Conservation (phyloP, 2,797 vertebrate genomes). For the Hyperoplus immaculatus region DNA sequence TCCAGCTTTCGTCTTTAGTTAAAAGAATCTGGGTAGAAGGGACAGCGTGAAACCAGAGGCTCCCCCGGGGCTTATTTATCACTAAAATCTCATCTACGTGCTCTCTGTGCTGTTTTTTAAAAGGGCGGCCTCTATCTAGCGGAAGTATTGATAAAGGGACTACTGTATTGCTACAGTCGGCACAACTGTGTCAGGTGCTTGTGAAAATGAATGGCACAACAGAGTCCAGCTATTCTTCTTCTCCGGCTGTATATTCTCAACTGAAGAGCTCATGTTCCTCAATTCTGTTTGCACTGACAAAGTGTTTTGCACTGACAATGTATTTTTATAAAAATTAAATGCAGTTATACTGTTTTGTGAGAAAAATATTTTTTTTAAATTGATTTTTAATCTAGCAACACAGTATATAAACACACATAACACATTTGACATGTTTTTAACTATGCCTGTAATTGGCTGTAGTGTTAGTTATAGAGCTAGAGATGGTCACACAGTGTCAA, state of each 20-base stretch:
- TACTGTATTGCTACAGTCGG: conserved; percentile 59
- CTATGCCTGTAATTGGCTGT: not conserved
- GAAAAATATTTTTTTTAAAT: not conserved
- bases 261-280: conserved; percentile 9
- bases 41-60: conserved; percentile 68
- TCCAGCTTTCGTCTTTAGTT: conserved; percentile 78
- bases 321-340: not conserved
- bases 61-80: conserved; percentile 73
- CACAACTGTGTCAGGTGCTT: conserved; percentile 62
- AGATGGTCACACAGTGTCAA: not conserved
- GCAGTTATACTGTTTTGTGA: not conserved
- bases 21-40: conserved; percentile 57
- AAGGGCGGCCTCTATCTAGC: conserved; percentile 70
- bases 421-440: not conserved
- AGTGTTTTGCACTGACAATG: not conserved
- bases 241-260: conserved; percentile 1
- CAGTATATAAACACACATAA: not conserved
- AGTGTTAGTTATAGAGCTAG: not conserved
- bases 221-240: conserved; percentile 24
- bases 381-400: not conserved
- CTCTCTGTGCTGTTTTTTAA: conserved; percentile 66
- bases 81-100: conserved; percentile 75
- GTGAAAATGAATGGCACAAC: conserved; percentile 57
- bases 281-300: accelerated
- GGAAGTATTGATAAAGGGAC: conserved; percentile 64